These are phyloP conservation scores for Apamea monoglypha DNA, from an alignment of 2,888 invertebrate genomes.

Conservation along the genomic window DNA sequence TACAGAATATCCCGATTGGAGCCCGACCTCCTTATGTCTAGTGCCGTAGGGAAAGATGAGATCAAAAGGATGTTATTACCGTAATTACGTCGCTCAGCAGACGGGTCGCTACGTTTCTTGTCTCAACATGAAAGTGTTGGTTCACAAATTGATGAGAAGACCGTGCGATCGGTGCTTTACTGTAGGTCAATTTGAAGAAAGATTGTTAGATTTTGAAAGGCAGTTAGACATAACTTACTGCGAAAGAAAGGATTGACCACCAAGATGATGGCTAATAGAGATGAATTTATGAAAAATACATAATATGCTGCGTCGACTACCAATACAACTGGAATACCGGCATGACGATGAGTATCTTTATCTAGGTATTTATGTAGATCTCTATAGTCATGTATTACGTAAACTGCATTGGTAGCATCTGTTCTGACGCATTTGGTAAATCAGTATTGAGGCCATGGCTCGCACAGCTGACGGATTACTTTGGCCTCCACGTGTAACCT, in stretches of 20 bases:
- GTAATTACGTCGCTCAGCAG: not conserved
- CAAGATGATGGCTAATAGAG: not conserved
- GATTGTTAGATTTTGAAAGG: not conserved
- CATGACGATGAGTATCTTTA: not conserved
- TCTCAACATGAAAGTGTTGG: not conserved
- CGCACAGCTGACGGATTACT: conserved; percentile 19
- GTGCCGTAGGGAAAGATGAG: not conserved
- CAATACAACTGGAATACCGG: not conserved
- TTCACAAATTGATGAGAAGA: not conserved
- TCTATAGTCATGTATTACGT: conserved; percentile 4
- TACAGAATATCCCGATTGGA: no score
- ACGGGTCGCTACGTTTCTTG: not conserved
- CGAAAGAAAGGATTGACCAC: not conserved
- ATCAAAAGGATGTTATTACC: not conserved
- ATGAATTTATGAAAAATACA: not conserved
- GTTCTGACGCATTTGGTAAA: conserved; percentile 27
- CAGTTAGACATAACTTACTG: not conserved
- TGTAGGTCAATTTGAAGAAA: not conserved
- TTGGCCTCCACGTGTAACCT: conserved; percentile 5
- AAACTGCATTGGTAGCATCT: conserved; percentile 1
- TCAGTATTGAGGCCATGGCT: conserved; percentile 51
- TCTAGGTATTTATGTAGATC: not conserved
- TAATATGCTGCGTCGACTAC: not conserved
- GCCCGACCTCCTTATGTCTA: not conserved
- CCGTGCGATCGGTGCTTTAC: not conserved